phyloP scores from a whole-genome alignment of 1,140 invertebrate genomes.

The Lasioglossum albipes region DNA sequence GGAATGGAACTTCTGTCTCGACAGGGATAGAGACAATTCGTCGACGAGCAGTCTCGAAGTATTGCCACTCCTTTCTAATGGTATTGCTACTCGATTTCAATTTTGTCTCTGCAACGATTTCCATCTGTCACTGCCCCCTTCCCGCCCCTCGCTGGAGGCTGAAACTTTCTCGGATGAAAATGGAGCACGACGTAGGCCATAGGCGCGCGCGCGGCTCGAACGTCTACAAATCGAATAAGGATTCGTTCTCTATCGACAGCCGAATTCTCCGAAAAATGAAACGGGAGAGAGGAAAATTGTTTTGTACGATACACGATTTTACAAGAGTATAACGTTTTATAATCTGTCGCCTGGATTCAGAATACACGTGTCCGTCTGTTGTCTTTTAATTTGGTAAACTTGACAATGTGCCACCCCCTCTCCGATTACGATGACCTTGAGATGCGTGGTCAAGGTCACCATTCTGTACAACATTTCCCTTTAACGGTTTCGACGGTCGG shows the following conservation, averaged over 20 bases:
- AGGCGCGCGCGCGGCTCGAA: neutral
- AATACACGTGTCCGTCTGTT: too few species aligned
- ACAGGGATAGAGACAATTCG: conserved; percentile 47
- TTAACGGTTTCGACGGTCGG: too few species aligned
- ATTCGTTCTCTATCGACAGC: neutral
- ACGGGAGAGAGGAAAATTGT: neutral
- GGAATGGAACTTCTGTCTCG: conserved; percentile 13
- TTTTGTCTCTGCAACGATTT: conserved; percentile 47
- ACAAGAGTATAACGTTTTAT: too few species aligned
- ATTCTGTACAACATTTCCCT: too few species aligned
- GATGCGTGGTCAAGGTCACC: too few species aligned
- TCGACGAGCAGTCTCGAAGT: conserved; percentile 46
- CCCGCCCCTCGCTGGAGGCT: too few species aligned
- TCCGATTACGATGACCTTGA: too few species aligned
- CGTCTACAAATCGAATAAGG: conserved; percentile 17
- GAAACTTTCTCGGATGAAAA: conserved; percentile 37
- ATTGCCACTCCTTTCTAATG: conserved; percentile 50
- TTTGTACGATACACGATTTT: too few species aligned
- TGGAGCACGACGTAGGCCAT: neutral
- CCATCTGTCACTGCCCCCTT: conserved; percentile 45
- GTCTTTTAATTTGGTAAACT: too few species aligned
- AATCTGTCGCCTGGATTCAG: too few species aligned
- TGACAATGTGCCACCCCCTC: too few species aligned
- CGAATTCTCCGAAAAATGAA: neutral
- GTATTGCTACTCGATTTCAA: conserved; percentile 63